Evolutionary conservation across 2,113 vertebrate genomes (phyloP).

Genomic region (Sardina pilchardus): DNA sequence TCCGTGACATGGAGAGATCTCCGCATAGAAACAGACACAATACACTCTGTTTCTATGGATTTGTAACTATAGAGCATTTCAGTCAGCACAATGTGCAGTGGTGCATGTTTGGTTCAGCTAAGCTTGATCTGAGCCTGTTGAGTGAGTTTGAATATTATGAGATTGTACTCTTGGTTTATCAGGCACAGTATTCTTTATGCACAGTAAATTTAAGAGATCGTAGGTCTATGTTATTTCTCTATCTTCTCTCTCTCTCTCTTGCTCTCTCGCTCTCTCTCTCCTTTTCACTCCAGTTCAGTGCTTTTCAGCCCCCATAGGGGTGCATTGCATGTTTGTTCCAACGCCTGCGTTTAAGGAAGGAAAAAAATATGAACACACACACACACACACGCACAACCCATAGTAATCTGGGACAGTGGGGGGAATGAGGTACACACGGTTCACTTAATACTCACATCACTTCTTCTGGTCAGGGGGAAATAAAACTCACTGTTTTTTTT

Average conservation of each 20-base stretch:
- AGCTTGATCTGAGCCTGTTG: not conserved
- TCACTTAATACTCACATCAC: slow-evolving; percentile 65
- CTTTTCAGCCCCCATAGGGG: slow-evolving; percentile 69
- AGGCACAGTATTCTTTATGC: not conserved
- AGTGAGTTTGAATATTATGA: not conserved
- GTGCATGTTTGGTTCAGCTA: not conserved
- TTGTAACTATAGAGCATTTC: not conserved
- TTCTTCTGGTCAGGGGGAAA: slow-evolving; percentile 56
- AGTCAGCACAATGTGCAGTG: not conserved
- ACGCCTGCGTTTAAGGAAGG: slow-evolving; percentile 68
- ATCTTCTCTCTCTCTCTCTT: not conserved
- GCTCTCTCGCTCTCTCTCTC: slow-evolving; percentile 40
- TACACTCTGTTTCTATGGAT: not conserved
- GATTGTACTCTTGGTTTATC: not conserved
- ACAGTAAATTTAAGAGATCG: not conserved
- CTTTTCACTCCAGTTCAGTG: slow-evolving; percentile 52
- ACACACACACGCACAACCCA: slow-evolving; percentile 46
- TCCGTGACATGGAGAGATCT: not conserved
- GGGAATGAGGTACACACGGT: slow-evolving; percentile 75
- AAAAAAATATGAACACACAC: slow-evolving; percentile 38
- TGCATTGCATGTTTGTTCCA: slow-evolving; percentile 67
- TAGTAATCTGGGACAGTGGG: slow-evolving; percentile 61
- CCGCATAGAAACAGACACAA: not conserved
- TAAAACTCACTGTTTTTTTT: slow-evolving; percentile 63
- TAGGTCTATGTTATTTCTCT: not conserved